Evolutionary conservation across 2,888 invertebrate species (phyloP), one percentile per base, ranked within the genome.

Genomic region (Diabrotica balteata): DNA sequence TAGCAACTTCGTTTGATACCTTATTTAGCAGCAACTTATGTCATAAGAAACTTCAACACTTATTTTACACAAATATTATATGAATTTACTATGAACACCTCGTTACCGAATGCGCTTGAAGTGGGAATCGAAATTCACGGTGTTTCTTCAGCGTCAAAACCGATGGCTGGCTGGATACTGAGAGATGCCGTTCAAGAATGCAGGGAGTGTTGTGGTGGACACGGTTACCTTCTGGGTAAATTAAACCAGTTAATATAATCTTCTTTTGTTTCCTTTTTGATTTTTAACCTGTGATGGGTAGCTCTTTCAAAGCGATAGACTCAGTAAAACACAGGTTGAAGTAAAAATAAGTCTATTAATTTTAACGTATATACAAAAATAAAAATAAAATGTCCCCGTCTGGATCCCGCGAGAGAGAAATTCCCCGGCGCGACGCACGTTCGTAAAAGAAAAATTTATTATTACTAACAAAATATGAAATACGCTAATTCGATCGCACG

Each of bases 181-280:
- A 87, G 93, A 50, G 94, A 96, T 85, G 93, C 90, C 17, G 93
- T 97, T 71, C 97, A 97, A 85, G 94, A 96, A 84, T 95, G 95
- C 77, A 86, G 98, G 67, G 97, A 97, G 85, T 93, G 95, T 0
- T 97, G 97, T 81, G 98, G 96, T 4, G 98, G 98, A 7, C 97
- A 98, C 84, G 98, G 98, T 0, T 98, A 96, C 80, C 83, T 93
- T 3, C 90, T 90, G 85, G 89, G 90, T 90, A 79, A 67, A 64
- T 72, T 44, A 11, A 9, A 47, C 47, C 47, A 47, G 10, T 32
- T 2, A 32, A 32, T 32, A 32, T 32, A 32, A 32, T 5, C 32
- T 32, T 32, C 32, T 32, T 32, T 32, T 32, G 32, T 5, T 32
- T 32, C 32, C 32, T 4, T 32, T 32, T 32, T 32, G 32, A 32